Conservation (phyloP, 2,113 vertebrate species). For the Leuciscus idus region DNA sequence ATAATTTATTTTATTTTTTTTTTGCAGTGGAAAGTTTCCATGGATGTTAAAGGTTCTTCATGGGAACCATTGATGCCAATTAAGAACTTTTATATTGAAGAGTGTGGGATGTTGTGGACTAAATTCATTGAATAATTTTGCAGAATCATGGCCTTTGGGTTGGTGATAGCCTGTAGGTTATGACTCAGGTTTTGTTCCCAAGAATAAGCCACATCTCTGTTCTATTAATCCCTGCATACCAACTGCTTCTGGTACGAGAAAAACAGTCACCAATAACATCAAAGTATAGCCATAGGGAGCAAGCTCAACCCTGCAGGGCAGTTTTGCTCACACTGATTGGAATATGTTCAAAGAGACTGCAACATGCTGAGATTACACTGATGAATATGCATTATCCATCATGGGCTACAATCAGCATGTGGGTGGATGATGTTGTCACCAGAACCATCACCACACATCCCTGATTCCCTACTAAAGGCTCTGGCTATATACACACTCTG, state of each 20-base stretch:
- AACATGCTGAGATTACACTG: not conserved
- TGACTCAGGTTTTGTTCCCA: not conserved
- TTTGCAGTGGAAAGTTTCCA: too few relatives aligned
- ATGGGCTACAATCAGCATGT: slow-evolving; percentile 1
- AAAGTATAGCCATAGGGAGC: slow-evolving; percentile 24
- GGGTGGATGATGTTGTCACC: not conserved
- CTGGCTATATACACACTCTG: not conserved
- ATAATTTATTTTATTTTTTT: too few relatives aligned
- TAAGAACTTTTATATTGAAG: not conserved
- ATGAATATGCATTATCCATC: slow-evolving; percentile 25
- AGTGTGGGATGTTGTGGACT: slow-evolving; percentile 1
- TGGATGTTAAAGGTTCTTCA: too few relatives aligned
- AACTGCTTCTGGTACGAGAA: not conserved
- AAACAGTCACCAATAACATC: slow-evolving; percentile 1
- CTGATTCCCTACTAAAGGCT: not conserved
- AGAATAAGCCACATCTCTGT: not conserved
- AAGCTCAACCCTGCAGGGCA: not conserved
- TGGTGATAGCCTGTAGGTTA: not conserved
- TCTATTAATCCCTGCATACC: slow-evolving; percentile 2
- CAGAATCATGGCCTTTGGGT: not conserved
- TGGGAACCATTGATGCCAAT: too few relatives aligned
- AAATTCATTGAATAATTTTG: not conserved
- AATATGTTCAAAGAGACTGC: slow-evolving; percentile 31
- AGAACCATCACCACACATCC: not conserved
- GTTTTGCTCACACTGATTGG: slow-evolving; percentile 6